These are phyloP conservation scores for Nesidiocoris tenuis DNA, from an alignment of 2,888 invertebrate genomes.

Conservation along the genomic window DNA sequence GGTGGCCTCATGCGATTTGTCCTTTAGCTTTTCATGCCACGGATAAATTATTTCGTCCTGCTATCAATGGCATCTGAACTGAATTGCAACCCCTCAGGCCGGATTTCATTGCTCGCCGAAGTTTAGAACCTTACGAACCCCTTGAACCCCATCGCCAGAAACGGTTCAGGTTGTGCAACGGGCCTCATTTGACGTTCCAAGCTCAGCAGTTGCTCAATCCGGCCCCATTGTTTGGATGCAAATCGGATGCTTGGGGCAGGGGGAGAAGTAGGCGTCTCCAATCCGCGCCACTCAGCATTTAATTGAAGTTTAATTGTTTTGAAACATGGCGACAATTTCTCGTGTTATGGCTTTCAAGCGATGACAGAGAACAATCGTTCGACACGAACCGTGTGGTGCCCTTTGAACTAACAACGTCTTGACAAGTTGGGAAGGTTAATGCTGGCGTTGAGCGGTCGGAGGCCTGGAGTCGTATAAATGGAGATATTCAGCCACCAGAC, in stretches of 20 bases:
- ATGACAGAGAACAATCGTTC: not conserved
- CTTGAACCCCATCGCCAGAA: not conserved
- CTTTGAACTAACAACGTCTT: too few relatives aligned
- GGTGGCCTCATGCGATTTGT: not conserved
- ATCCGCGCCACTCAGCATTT: not conserved
- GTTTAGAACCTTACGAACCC: not conserved
- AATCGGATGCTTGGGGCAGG: not conserved
- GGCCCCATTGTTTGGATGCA: constrained; percentile 18
- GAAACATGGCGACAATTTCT: constrained; percentile 13
- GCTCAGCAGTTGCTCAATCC: constrained; percentile 20
- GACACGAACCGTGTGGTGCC: not conserved
- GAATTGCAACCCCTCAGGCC: not conserved
- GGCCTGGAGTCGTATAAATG: too few relatives aligned
- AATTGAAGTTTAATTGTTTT: constrained; percentile 27
- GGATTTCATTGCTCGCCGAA: too few relatives aligned
- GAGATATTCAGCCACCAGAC: too few relatives aligned
- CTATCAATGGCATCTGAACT: not conserved
- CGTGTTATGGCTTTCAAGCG: not conserved
- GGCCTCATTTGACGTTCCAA: constrained; percentile 4
- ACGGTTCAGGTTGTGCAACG: constrained; percentile 14
- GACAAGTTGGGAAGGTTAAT: too few relatives aligned
- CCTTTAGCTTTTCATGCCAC: not conserved
- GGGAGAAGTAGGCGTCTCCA: constrained; percentile 7
- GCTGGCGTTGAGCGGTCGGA: too few relatives aligned
- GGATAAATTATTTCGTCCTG: not conserved